Evolutionary conservation across 2,888 invertebrate genomes (phyloP).

Genomic region (Pollenia labialis): DNA sequence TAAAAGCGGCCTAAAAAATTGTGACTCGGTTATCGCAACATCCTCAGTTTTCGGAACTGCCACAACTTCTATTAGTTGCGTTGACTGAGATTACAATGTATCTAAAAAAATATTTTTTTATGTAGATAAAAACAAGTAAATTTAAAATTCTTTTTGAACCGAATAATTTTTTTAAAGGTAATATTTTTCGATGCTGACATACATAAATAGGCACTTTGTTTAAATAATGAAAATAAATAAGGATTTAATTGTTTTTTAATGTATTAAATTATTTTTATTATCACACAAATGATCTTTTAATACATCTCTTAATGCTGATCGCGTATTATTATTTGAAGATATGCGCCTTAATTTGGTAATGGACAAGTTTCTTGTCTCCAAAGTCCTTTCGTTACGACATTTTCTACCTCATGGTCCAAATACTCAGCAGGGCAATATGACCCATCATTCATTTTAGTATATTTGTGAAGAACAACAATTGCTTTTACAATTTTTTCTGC

Average conservation of each 20-base stretch:
- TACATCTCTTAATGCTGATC: neutral
- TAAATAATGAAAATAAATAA: neutral
- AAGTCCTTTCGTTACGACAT: neutral
- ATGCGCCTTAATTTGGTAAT: neutral
- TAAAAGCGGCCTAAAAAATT: too few species aligned
- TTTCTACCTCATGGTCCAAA: neutral
- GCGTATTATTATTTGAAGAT: neutral
- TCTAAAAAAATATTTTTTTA: too few species aligned
- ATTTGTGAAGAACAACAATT: conserved; percentile 31
- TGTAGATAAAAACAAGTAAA: too few species aligned
- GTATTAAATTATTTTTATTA: conserved; percentile 3
- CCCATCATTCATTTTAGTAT: neutral
- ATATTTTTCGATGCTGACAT: too few species aligned
- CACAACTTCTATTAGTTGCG: too few species aligned
- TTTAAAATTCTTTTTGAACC: too few species aligned
- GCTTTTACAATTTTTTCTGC: conserved; percentile 33
- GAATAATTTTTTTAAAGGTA: too few species aligned
- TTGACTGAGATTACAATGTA: too few species aligned
- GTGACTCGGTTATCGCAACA: too few species aligned
- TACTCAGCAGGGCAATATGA: neutral
- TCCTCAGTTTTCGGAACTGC: too few species aligned
- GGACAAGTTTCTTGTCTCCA: conserved; percentile 4
- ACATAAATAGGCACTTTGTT: too few species aligned
- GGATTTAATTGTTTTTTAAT: neutral
- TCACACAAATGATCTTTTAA: neutral